Evolutionary conservation across 2,888 invertebrate genomes (phyloP), one percentile per base, ranked within the genome.

Genomic region (Alloscopus bannaensis): DNA sequence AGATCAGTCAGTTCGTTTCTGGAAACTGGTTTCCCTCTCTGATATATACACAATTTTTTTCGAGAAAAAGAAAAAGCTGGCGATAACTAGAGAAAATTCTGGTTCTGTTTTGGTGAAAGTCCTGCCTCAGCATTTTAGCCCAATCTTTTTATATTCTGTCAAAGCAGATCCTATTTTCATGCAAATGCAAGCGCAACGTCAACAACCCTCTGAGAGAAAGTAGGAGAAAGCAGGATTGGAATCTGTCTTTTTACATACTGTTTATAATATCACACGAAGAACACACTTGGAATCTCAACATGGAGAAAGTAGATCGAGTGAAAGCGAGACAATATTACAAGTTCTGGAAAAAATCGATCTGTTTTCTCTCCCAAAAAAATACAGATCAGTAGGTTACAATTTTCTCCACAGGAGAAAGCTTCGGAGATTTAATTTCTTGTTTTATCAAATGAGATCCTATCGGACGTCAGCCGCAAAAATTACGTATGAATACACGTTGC

Each of bases 351-450:
- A 65, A 65, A 65, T 65, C 65, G 65, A 65, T 65, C n/a, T n/a
- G n/a, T n/a, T n/a, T n/a, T n/a, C n/a, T 65, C 65, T 1, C 3
- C 59, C 13, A 42, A n/a, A 62, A 62, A 62, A 62, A 62, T 40
- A 62, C 22, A 62, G 62, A 62, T 62, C 62, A 62, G 16, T 62
- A 42, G 62, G 62, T 42, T 62, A 59, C 36, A 59, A 29, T 31
- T 36, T 59, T 59, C 36, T 13, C 31, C 31, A n/a, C 24, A 13
- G 59, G 22, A 22, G 62, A 62, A 29, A n/a, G 62, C 62, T 62
- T 62, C n/a, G n/a, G 40, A 62, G 62, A 40, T 62, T 62, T 62
- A 62, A 62, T 62, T 62, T 42, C 62, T 62, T 24, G 62, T 62
- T 62, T 62, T 62, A 40, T 62, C 62, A 40, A 62, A 62, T 62